These are phyloP conservation scores for Mesodorylaimus sp. DNA, from an alignment of 2,888 invertebrate genomes.

Conservation along the genomic window DNA sequence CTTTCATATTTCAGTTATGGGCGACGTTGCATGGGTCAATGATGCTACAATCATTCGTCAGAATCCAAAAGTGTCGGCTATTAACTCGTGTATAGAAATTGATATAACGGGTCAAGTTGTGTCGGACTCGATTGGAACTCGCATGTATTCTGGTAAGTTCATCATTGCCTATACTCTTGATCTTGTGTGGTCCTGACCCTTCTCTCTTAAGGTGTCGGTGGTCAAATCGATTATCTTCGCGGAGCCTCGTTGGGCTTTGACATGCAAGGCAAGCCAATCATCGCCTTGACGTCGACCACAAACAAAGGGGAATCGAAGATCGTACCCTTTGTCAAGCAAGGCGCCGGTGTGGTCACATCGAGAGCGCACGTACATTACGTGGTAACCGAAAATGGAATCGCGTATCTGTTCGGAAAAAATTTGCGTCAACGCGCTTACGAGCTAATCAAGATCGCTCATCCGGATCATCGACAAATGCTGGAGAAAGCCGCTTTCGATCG, in stretches of 20 bases:
- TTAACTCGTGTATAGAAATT: constrained; percentile 84
- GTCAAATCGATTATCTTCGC: constrained; percentile 79
- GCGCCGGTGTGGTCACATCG: constrained; percentile 76
- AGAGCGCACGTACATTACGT: constrained; percentile 80
- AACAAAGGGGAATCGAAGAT: constrained; percentile 66
- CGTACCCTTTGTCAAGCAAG: constrained; percentile 56
- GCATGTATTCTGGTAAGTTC: constrained; percentile 47
- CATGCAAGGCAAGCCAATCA: constrained; percentile 71
- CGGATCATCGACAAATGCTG: constrained; percentile 58
- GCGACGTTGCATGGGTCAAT: constrained; percentile 70
- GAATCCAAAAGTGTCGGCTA: constrained; percentile 79
- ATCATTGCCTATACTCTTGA: too few relatives aligned
- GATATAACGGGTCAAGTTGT: constrained; percentile 83
- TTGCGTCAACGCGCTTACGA: constrained; percentile 72
- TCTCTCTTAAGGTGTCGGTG: constrained; percentile 82
- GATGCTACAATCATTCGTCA: constrained; percentile 57
- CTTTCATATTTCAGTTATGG: constrained; percentile 49
- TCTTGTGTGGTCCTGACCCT: too few relatives aligned
- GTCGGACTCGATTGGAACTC: constrained; percentile 72
- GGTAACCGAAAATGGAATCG: constrained; percentile 79
- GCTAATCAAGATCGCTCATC: constrained; percentile 70
- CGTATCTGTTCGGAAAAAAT: constrained; percentile 67
- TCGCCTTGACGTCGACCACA: constrained; percentile 64
- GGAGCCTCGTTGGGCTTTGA: constrained; percentile 68
- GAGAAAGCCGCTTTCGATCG: constrained; percentile 69